These are phyloP conservation scores for Malurus cyaneus DNA, from an alignment of 2,113 vertebrate species.

Conservation along the genomic window DNA sequence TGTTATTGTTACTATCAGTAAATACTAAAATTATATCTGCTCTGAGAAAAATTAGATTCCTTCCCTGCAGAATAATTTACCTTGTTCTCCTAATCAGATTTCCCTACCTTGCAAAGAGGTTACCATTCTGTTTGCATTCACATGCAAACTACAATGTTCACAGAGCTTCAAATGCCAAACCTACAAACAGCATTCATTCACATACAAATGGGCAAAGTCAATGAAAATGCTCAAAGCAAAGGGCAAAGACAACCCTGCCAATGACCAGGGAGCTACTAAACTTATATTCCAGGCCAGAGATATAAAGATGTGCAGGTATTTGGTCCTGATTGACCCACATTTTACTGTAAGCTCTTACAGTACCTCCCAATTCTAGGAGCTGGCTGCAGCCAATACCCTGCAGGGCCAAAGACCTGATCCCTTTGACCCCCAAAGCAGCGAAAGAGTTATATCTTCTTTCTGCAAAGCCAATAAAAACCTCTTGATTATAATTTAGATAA, in stretches of 20 bases:
- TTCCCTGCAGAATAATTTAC: neutral
- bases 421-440: conserved; percentile 67
- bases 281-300: neutral
- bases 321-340: neutral
- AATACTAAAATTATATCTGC: neutral
- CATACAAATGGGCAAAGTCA: neutral
- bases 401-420: conserved; percentile 37
- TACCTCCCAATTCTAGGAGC: neutral
- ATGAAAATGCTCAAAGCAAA: neutral
- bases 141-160: neutral
- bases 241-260: neutral
- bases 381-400: neutral
- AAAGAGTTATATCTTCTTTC: conserved; percentile 76
- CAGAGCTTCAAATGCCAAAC: neutral
- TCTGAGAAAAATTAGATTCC: neutral
- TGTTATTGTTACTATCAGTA: neutral
- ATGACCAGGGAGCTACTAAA: neutral
- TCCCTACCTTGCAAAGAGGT: neutral
- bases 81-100: conserved; percentile 14
- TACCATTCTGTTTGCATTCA: neutral
- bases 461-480: conserved; percentile 85
- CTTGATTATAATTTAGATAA: conserved; percentile 93
- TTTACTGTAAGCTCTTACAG: neutral
- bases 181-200: neutral
- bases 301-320: neutral